These are phyloP conservation scores for Amorpha juglandis DNA, from an alignment of 2,888 invertebrate species.

Conservation along the genomic window DNA sequence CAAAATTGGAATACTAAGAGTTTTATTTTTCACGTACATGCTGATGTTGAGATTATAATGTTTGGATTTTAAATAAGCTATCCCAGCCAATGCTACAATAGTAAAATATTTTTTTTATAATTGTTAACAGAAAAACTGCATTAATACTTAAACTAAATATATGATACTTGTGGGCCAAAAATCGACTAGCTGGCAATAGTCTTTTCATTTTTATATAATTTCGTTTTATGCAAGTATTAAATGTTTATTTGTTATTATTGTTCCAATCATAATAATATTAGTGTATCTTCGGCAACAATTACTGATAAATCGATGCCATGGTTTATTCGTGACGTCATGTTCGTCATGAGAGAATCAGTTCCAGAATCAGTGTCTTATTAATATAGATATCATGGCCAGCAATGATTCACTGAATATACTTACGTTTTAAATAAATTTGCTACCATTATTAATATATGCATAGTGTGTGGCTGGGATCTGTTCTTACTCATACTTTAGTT, in stretches of 20 bases:
- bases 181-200: too few relatives aligned
- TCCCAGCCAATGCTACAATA: background rate
- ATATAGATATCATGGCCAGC: background rate
- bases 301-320: background rate
- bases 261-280: too few relatives aligned
- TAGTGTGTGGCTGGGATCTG: background rate
- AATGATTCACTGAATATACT: background rate
- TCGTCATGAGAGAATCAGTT: background rate
- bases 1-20: constrained; percentile 4
- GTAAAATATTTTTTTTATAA: background rate
- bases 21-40: constrained; percentile 28
- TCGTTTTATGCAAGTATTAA: too few relatives aligned
- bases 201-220: too few relatives aligned
- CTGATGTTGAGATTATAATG: constrained; percentile 17
- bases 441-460: background rate
- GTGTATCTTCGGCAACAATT: background rate
- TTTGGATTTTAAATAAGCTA: constrained; percentile 5
- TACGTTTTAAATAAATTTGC: background rate
- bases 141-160: background rate
- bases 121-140: constrained; percentile 6
- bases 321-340: background rate
- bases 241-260: too few relatives aligned
- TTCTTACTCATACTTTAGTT: constrained; percentile 7
- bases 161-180: background rate
- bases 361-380: background rate